These are phyloP conservation scores for Pelecanus crispus DNA, from an alignment of 2,113 vertebrate species.

Conservation along the genomic window DNA sequence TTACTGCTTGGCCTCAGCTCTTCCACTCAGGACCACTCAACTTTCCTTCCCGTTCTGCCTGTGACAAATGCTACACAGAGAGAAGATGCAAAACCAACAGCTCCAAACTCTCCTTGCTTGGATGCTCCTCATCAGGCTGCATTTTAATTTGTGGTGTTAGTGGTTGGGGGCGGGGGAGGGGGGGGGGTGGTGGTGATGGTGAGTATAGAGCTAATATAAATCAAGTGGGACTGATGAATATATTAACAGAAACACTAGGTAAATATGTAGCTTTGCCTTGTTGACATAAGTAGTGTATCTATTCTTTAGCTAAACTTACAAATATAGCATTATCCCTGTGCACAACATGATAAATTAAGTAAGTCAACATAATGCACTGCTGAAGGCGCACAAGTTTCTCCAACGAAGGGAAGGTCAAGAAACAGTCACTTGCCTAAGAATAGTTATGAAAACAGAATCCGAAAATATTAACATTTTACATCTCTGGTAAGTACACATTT, in stretches of 20 bases:
- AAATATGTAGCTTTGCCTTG: not conserved
- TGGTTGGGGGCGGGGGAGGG: too few relatives aligned
- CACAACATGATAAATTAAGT: not conserved
- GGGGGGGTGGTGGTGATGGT: accelerated
- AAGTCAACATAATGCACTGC: not conserved
- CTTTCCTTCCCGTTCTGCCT: not conserved
- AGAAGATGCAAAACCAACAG: not conserved
- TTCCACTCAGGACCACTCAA: not conserved
- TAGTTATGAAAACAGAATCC: not conserved
- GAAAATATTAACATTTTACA: not conserved
- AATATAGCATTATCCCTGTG: not conserved
- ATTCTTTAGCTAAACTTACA: not conserved
- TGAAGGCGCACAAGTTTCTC: not conserved
- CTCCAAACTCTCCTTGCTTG: not conserved
- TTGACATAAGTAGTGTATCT: not conserved
- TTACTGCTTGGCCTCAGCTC: not conserved
- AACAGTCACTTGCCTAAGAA: not conserved
- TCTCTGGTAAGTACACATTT: not conserved
- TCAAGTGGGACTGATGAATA: not conserved
- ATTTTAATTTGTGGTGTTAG: not conserved
- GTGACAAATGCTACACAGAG: not conserved
- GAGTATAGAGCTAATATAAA: not conserved
- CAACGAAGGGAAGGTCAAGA: not conserved
- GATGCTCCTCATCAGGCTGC: not conserved
- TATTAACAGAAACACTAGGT: not conserved